Evolutionary conservation across 2,797 vertebrate genomes (phyloP), one percentile per base, ranked within the genome.

Genomic region (Pangasius macronema): DNA sequence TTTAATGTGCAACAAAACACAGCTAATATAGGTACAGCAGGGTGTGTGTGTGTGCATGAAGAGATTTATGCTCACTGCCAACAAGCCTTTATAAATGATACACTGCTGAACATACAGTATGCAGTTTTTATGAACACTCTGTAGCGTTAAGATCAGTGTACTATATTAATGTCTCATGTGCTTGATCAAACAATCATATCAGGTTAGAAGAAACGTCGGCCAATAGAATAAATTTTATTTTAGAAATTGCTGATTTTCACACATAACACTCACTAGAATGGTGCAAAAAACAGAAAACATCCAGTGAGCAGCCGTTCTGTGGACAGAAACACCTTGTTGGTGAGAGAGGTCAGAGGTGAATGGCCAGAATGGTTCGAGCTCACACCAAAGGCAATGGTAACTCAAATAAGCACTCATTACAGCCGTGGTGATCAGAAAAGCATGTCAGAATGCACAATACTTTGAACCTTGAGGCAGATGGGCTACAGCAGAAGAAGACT

Each of bases 1-100:
- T 73, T 87, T 85, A 27, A 83, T 30, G 49, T 85, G 30, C 68
- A 81, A 67, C 79, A 85, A 76, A 88, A 85, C 84, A 83, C 3
- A 18, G 83, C 86, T 86, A 82, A 87, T 88, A 63, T 61, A 86
- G n/a, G 57, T 68, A 87, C 73, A n/a, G 79, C 61, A 49, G 51
- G n/a, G 63, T 67, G 75, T 87, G 42, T 72, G 81, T 86, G 85
- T 36, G 65, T 46, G 46, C 46, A 76, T 61, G n/a, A 13, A 65
- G 61, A 87, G 82, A 87, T 68, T 84, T 79, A 84, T 87, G 57
- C 82, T 55, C n/a, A 46, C 13, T 42, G 86, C 73, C 61, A 70
- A 70, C 61, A 68, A 85, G 76, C 67, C 59, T 84, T 83, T 80
- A 59, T 68, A 49, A 85, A 88, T 70, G 46, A 84, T 36, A 81